phyloP scores from a whole-genome alignment of 2,113 vertebrate genomes.

The Tyto alba region DNA sequence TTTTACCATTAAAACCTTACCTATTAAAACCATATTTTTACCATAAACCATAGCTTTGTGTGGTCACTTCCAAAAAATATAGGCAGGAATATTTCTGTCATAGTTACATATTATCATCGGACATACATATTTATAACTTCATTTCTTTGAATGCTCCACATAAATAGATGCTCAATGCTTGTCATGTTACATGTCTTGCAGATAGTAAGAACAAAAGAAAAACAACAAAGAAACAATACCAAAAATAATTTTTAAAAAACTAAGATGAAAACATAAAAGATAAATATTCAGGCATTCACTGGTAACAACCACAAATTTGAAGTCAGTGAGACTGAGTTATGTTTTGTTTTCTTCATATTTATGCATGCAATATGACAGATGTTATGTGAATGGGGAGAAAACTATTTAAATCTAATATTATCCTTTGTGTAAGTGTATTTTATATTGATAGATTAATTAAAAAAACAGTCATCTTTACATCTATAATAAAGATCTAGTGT shows the following conservation, averaged over 20 bases:
- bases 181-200: slow-evolving; percentile 45
- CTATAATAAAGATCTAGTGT: neutral
- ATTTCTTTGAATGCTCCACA: slow-evolving; percentile 22
- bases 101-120: neutral
- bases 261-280: neutral
- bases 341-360: neutral
- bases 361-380: neutral
- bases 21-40: too few relatives aligned
- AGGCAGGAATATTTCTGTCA: neutral
- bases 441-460: neutral
- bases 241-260: neutral
- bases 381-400: neutral
- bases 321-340: neutral
- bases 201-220: slow-evolving; percentile 41
- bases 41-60: neutral
- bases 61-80: neutral
- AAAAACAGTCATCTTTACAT: neutral
- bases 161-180: slow-evolving; percentile 27
- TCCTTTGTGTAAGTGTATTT: neutral
- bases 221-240: slow-evolving; percentile 3
- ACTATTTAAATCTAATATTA: neutral
- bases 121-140: slow-evolving; percentile 58
- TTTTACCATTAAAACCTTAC: neutral
- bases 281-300: neutral
- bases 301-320: neutral